These are phyloP conservation scores for Tipula confusa DNA, from an alignment of 2,888 invertebrate species.

Conservation along the genomic window DNA sequence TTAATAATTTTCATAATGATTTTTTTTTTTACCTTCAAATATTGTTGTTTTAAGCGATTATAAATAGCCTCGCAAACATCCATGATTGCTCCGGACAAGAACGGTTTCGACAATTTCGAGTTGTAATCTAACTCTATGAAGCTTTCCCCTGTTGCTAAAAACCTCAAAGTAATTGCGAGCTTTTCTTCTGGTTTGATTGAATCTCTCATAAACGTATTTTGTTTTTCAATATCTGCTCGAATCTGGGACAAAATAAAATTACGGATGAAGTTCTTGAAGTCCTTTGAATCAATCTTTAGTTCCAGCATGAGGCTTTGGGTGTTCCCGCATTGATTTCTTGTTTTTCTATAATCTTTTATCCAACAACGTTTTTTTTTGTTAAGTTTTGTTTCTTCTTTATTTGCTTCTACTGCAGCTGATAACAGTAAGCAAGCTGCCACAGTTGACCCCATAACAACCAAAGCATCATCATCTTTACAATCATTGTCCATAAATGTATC, in stretches of 20 bases:
- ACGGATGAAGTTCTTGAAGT: neutral
- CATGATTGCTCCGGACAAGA: neutral
- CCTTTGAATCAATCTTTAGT: neutral
- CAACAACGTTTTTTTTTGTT: neutral
- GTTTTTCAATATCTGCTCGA: too few species aligned
- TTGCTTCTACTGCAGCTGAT: neutral
- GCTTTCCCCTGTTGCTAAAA: too few species aligned
- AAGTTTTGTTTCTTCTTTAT: neutral
- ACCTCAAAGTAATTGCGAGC: too few species aligned
- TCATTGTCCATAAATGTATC: neutral
- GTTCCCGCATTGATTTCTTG: neutral
- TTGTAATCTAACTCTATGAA: too few species aligned
- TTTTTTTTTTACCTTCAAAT: neutral
- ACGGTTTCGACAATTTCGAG: too few species aligned
- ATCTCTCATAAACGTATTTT: too few species aligned
- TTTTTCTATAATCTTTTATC: neutral
- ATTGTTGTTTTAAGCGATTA: neutral
- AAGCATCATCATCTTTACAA: neutral
- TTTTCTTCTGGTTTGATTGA: too few species aligned
- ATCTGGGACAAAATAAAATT: neutral
- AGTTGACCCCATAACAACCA: neutral
- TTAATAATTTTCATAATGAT: neutral
- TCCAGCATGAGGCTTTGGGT: neutral
- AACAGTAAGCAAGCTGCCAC: neutral
- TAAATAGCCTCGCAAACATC: neutral